Evolutionary conservation across 2,797 vertebrate species (phyloP).

Genomic region (Chaenodraco wilsoni): DNA sequence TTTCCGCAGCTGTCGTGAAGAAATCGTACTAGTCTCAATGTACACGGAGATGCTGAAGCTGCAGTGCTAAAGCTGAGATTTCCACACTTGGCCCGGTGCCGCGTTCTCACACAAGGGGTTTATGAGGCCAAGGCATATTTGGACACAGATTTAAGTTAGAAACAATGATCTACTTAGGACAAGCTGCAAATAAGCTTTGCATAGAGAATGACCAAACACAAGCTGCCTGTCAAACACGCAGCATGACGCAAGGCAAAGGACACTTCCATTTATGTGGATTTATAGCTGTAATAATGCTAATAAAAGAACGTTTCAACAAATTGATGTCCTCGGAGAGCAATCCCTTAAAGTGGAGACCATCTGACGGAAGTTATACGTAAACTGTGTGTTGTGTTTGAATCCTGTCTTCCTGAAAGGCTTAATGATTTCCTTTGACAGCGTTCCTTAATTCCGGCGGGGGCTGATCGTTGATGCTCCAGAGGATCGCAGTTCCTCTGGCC

Average conservation of each 20-base stretch:
- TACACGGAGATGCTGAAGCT: constrained; percentile 31
- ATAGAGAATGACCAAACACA: constrained; percentile 43
- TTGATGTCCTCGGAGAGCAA: constrained; percentile 34
- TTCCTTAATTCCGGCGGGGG: constrained; percentile 34
- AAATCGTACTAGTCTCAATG: constrained; percentile 39
- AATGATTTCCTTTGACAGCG: constrained; percentile 45
- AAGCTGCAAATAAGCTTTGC: constrained; percentile 62
- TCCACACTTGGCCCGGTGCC: constrained; percentile 53
- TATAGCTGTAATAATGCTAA: constrained; percentile 55
- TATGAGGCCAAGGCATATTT: constrained; percentile 59
- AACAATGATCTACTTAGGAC: constrained; percentile 63
- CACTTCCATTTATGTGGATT: constrained; percentile 66
- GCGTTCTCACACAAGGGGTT: constrained; percentile 50
- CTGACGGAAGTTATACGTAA: constrained; percentile 31
- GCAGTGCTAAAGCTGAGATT: constrained; percentile 17
- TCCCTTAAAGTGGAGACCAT: constrained; percentile 21
- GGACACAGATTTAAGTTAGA: constrained; percentile 46
- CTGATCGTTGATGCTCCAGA: constrained; percentile 41
- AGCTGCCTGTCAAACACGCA: constrained; percentile 63
- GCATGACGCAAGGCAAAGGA: constrained; percentile 65
- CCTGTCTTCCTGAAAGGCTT: constrained; percentile 41
- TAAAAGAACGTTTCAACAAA: constrained; percentile 46
- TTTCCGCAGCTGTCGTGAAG: constrained; percentile 67
- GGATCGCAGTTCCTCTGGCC: constrained; percentile 39
- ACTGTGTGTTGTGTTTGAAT: constrained; percentile 28